Conservation (phyloP, 2,888 invertebrate species). For the Mellilla xanthometata region DNA sequence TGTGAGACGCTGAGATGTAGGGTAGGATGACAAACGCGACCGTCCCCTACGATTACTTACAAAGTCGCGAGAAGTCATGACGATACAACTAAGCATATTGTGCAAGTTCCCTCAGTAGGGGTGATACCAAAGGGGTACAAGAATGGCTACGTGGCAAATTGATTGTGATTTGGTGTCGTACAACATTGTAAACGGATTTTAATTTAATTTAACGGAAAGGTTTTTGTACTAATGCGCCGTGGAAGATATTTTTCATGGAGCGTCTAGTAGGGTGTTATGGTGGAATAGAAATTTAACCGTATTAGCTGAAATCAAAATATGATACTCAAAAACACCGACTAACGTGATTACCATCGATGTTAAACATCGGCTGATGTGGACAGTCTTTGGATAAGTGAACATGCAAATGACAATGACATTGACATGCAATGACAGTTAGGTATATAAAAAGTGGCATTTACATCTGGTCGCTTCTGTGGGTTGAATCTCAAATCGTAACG, state of each 20-base stretch:
- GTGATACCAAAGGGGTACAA: conserved; percentile 62
- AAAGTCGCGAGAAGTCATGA: conserved; percentile 66
- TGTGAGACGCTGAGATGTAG: conserved; percentile 34
- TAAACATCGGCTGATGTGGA: too few relatives aligned
- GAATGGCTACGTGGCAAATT: conserved; percentile 70
- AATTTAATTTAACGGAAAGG: conserved; percentile 55
- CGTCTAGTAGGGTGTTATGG: conserved; percentile 2
- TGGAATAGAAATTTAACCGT: too few relatives aligned
- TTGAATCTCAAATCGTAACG: too few relatives aligned
- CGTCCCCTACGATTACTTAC: conserved; percentile 78
- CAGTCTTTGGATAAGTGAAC: too few relatives aligned
- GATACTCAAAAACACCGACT: too few relatives aligned
- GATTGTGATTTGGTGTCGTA: conserved; percentile 66
- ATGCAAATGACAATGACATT: too few relatives aligned
- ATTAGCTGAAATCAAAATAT: too few relatives aligned
- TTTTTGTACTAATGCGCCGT: conserved; percentile 30
- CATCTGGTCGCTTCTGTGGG: too few relatives aligned
- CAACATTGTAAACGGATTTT: conserved; percentile 58
- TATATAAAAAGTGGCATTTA: too few relatives aligned
- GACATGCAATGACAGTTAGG: too few relatives aligned
- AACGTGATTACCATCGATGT: too few relatives aligned
- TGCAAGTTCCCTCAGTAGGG: conserved; percentile 47
- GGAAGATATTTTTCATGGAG: conserved; percentile 18
- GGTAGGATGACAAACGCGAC: conserved; percentile 71
- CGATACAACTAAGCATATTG: conserved; percentile 76